phyloP scores from a whole-genome alignment of 1,140 invertebrate species.

The Pentalonia nigronervosa region DNA sequence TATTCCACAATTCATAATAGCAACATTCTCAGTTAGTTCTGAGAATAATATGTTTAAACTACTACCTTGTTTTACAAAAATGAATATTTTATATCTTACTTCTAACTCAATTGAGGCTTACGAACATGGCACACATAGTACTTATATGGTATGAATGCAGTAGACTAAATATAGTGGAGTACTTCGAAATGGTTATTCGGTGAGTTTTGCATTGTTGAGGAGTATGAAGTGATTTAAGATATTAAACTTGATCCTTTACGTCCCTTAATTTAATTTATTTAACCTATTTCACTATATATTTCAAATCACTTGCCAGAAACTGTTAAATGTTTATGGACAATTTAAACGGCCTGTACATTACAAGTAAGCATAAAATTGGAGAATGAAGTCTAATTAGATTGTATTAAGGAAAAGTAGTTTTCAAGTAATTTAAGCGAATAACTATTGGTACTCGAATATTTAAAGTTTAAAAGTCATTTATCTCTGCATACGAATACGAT shows the following conservation, averaged over 20 bases:
- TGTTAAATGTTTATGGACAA: not conserved
- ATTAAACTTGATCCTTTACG: not conserved
- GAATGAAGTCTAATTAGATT: not conserved
- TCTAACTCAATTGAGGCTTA: not conserved
- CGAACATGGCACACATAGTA: not conserved
- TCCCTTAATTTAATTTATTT: not conserved
- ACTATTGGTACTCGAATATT: not conserved
- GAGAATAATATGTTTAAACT: not conserved
- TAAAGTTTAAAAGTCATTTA: not conserved
- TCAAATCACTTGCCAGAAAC: not conserved
- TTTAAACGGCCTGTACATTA: not conserved
- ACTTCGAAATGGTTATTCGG: not conserved
- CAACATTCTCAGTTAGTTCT: not conserved
- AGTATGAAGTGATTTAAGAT: slow-evolving; percentile 6
- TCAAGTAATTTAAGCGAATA: not conserved
- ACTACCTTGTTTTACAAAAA: not conserved
- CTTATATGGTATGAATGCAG: not conserved
- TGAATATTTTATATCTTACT: too few species aligned
- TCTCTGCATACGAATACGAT: too few species aligned
- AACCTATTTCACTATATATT: not conserved
- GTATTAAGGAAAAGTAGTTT: not conserved
- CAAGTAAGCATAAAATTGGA: not conserved
- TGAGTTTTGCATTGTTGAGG: not conserved
- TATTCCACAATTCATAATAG: not conserved
- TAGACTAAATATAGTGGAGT: not conserved